Conservation (phyloP, 2,797 vertebrate species). For the Silurus lanzhouensis region DNA sequence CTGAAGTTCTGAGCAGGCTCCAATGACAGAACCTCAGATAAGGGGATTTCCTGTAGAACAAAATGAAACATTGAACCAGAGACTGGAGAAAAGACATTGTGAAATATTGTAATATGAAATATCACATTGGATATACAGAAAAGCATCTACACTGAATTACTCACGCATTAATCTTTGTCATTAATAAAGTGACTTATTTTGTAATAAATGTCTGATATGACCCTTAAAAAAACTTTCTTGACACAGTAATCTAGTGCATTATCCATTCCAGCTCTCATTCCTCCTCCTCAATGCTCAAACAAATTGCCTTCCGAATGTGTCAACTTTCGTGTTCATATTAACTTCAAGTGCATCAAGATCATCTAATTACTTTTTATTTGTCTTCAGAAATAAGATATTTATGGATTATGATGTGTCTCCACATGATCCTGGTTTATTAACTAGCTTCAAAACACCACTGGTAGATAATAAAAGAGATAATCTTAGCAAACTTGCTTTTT, state of each 20-base stretch:
- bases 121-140: background rate
- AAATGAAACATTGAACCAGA: background rate
- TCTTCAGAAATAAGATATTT: background rate
- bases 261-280: background rate
- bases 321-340: background rate
- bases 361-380: background rate
- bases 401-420: background rate
- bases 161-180: background rate
- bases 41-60: slow-evolving; percentile 86
- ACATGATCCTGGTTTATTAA: background rate
- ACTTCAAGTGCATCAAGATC: background rate
- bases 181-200: background rate
- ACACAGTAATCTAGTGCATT: background rate
- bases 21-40: slow-evolving; percentile 93
- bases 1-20: slow-evolving; percentile 85
- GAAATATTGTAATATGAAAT: background rate
- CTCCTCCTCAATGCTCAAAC: background rate
- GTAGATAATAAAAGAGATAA: background rate
- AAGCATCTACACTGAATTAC: background rate
- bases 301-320: background rate
- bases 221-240: background rate
- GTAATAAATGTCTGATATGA: background rate
- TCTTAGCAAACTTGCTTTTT: background rate
- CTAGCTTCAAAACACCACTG: background rate
- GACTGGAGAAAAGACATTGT: background rate